Conservation (phyloP, 2,888 invertebrate genomes). For the Pachymerium ferrugineum region DNA sequence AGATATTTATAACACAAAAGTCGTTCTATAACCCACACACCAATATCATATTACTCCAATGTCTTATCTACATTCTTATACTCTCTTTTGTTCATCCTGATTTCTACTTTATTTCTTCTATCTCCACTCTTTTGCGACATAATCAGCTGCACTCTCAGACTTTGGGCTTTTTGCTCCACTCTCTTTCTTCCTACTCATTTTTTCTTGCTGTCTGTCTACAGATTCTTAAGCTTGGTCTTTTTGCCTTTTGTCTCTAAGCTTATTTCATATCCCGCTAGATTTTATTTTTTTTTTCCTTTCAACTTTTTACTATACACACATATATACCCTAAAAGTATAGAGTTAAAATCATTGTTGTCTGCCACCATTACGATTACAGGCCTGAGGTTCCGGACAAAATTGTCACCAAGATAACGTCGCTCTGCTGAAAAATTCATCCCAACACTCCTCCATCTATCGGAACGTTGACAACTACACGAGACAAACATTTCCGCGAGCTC, state of each 20-base stretch:
- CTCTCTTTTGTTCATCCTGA: background rate
- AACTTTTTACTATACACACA: background rate
- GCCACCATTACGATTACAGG: background rate
- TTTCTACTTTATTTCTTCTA: background rate
- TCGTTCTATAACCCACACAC: too few species aligned
- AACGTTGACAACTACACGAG: conserved; percentile 24
- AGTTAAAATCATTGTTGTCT: conserved; percentile 19
- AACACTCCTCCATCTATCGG: conserved; percentile 21
- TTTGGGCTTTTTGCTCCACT: background rate
- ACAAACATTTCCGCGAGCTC: conserved; percentile 16
- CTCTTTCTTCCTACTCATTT: background rate
- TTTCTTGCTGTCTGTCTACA: background rate
- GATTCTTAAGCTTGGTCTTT: too few species aligned
- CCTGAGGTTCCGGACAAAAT: background rate
- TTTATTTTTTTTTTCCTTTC: background rate
- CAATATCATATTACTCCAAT: too few species aligned
- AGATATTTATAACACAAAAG: too few species aligned
- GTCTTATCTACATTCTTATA: background rate
- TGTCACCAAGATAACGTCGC: background rate
- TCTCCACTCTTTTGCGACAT: conserved; percentile 16
- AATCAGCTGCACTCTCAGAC: background rate
- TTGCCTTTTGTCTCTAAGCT: too few species aligned
- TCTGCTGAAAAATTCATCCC: conserved; percentile 23
- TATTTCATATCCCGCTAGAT: too few species aligned
- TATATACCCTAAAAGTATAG: background rate